Percentiles rank a stretch among this genome's conserved stretches.
These are phyloP conservation scores for Apodemia zela DNA, from an alignment of 2,888 invertebrate species.

Conservation along the genomic window DNA sequence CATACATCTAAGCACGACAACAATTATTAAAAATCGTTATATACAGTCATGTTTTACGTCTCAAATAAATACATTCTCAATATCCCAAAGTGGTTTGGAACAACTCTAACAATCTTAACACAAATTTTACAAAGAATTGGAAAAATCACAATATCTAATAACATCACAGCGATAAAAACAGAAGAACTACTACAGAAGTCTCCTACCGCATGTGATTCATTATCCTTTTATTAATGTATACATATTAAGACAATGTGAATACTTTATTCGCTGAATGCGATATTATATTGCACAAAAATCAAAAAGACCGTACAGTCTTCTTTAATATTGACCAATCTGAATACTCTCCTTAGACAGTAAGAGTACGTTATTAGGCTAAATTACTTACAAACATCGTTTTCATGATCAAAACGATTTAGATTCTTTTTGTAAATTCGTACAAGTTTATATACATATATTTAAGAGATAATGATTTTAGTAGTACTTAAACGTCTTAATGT, in stretches of 20 bases:
- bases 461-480: too few species aligned
- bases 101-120: conserved; percentile 10
- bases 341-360: not conserved
- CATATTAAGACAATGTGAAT: not conserved
- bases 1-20: conserved; percentile 12
- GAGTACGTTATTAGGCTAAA: not conserved
- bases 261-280: not conserved
- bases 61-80: conserved; percentile 11
- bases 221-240: not conserved
- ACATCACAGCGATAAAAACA: not conserved
- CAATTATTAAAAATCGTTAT: conserved; percentile 13
- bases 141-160: conserved; percentile 9
- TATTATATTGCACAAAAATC: conserved; percentile 7
- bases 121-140: conserved; percentile 12
- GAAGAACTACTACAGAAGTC: not conserved
- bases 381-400: conserved; percentile 1
- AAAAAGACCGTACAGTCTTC: not conserved
- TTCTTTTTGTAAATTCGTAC: conserved; percentile 1
- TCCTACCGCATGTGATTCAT: not conserved
- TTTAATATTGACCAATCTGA: conserved; percentile 4
- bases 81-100: not conserved
- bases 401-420: not conserved
- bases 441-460: not conserved
- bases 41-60: conserved; percentile 14
- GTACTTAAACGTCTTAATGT: too few species aligned